Conservation (phyloP, 2,888 invertebrate species). For the Cremastobaeus sp. region DNA sequence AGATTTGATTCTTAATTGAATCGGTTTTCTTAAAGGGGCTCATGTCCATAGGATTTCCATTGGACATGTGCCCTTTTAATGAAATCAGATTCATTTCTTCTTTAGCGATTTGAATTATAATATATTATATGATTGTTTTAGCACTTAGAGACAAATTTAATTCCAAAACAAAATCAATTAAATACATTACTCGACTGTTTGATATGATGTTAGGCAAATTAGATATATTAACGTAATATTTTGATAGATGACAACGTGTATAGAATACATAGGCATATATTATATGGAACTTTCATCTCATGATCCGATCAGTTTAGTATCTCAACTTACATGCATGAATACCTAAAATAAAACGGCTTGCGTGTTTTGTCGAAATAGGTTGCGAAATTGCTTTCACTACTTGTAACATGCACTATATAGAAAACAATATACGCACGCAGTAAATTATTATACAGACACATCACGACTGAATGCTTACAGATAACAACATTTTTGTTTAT, state of each 20-base stretch:
- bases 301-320: slow-evolving; percentile 58
- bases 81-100: too few species aligned
- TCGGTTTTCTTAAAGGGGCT: too few species aligned
- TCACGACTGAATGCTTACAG: slow-evolving; percentile 26
- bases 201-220: too few species aligned
- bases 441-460: slow-evolving; percentile 47
- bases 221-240: too few species aligned
- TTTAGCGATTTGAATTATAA: too few species aligned
- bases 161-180: too few species aligned
- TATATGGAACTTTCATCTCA: slow-evolving; percentile 48
- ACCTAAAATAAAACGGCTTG: slow-evolving; percentile 63
- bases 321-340: slow-evolving; percentile 52
- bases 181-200: too few species aligned
- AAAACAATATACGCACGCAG: slow-evolving; percentile 52
- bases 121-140: too few species aligned
- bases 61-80: too few species aligned
- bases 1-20: too few species aligned
- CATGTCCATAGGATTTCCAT: too few species aligned
- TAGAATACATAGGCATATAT: slow-evolving; percentile 15
- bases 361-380: slow-evolving; percentile 61
- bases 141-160: too few species aligned
- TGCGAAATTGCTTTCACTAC: slow-evolving; percentile 50
- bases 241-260: slow-evolving; percentile 36
- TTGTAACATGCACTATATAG: slow-evolving; percentile 45
- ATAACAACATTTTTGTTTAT: slow-evolving; percentile 43